A percentile compares a stretch with the other conserved stretches of the same genome.
Evolutionary conservation across 2,797 vertebrate genomes (phyloP).

Genomic region (Melanotaenia pygmaea): DNA sequence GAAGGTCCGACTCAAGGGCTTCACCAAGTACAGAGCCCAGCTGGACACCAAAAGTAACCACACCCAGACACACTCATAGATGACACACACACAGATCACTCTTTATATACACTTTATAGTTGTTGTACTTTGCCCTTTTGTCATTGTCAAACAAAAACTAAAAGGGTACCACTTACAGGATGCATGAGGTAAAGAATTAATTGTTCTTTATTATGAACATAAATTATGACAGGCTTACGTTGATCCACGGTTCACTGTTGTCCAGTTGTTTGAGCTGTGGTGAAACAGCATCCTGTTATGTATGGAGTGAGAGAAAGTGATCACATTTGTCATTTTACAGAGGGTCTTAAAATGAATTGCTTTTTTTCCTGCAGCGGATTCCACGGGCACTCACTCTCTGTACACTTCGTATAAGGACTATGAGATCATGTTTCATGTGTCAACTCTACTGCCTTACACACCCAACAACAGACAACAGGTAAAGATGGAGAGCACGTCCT

Average conservation of each 20-base stretch:
- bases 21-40: constrained; percentile 96
- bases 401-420: constrained; percentile 98
- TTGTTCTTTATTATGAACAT: constrained; percentile 10
- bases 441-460: constrained; percentile 95
- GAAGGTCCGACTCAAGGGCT: constrained; percentile 94
- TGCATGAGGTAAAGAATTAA: constrained; percentile 17
- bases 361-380: constrained; percentile 89
- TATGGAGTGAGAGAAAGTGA: constrained; percentile 39
- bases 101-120: constrained; percentile 2
- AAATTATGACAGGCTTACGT: constrained; percentile 38
- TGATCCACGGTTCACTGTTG: constrained; percentile 49
- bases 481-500: constrained; percentile 36
- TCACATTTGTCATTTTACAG: constrained; percentile 30
- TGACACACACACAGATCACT: constrained; percentile 3
- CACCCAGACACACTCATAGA: constrained; percentile 15
- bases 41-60: constrained; percentile 94
- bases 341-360: constrained; percentile 26
- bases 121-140: constrained; percentile 34
- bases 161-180: constrained; percentile 13
- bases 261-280: constrained; percentile 37
- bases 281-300: constrained; percentile 53
- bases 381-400: constrained; percentile 95
- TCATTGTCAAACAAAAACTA: constrained; percentile 2
- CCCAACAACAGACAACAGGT: constrained; percentile 99
- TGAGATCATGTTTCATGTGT: constrained; percentile 98